A percentile compares a stretch with the other conserved stretches of the same genome.
These are phyloP conservation scores for Porites lobata DNA, from an alignment of 92 coral and sea anemone genomes.

Conservation along the genomic window DNA sequence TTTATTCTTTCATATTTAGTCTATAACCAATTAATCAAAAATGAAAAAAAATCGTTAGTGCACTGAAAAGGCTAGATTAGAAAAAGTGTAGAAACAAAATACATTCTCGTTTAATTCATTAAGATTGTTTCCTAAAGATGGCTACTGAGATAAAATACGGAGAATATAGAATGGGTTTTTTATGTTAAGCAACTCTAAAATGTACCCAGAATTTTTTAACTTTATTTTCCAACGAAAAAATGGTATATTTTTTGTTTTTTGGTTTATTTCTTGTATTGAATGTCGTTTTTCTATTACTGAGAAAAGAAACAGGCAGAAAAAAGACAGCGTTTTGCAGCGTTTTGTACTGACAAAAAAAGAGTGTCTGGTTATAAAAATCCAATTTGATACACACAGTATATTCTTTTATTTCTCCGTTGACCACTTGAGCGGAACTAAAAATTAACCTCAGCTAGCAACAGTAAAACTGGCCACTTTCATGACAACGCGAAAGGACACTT, in stretches of 20 bases:
- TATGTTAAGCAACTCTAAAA: not conserved
- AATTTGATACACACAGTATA: not conserved
- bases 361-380: not conserved
- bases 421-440: no score
- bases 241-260: not conserved
- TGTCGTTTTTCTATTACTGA: not conserved
- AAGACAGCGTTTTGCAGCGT: not conserved
- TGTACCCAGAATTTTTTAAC: not conserved
- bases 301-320: not conserved
- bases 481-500: not conserved
- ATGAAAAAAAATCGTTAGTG: not conserved
- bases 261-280: not conserved
- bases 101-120: not conserved
- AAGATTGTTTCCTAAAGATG: not conserved
- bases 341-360: not conserved
- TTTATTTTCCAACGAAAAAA: not conserved
- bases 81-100: not conserved
- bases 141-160: not conserved
- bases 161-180: not conserved
- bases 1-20: no score
- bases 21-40: not conserved
- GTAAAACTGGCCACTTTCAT: not conserved
- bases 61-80: not conserved
- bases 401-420: not conserved
- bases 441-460: not conserved